phyloP scores from a whole-genome alignment of 2,113 vertebrate species.

The Pseudorasbora parva region DNA sequence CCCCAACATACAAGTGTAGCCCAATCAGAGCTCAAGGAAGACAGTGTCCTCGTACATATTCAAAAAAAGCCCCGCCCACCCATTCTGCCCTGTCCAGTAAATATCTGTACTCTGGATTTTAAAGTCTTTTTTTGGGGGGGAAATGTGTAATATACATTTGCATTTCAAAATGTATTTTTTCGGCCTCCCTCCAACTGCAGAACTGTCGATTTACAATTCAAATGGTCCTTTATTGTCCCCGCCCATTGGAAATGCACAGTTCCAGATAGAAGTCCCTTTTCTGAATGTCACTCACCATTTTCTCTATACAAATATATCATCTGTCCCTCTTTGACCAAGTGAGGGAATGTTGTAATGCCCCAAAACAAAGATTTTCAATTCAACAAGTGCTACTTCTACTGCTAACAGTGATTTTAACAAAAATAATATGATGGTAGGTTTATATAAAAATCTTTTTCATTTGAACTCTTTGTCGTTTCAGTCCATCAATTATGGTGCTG shows the following conservation, averaged over 20 bases:
- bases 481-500: slow-evolving; percentile 71
- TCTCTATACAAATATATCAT: slow-evolving; percentile 71
- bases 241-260: slow-evolving; percentile 60
- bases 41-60: slow-evolving; percentile 49
- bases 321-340: slow-evolving; percentile 55
- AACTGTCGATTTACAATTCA: not conserved
- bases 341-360: slow-evolving; percentile 75
- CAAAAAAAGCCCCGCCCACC: slow-evolving; percentile 54
- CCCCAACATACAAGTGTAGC: slow-evolving; percentile 43
- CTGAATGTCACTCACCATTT: slow-evolving; percentile 14
- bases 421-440: slow-evolving; percentile 70
- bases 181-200: not conserved
- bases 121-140: slow-evolving; percentile 21
- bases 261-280: slow-evolving; percentile 67
- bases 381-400: slow-evolving; percentile 78
- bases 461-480: slow-evolving; percentile 67
- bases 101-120: slow-evolving; percentile 55
- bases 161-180: slow-evolving; percentile 59
- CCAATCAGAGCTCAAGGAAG: slow-evolving; percentile 39
- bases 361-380: slow-evolving; percentile 76
- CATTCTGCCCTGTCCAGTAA: slow-evolving; percentile 53
- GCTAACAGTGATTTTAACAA: slow-evolving; percentile 75
- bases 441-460: slow-evolving; percentile 69
- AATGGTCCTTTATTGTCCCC: slow-evolving; percentile 52
- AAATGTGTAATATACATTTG: slow-evolving; percentile 72